Conservation (phyloP, 2,888 invertebrate species). For the Temnothorax rugatulus region DNA sequence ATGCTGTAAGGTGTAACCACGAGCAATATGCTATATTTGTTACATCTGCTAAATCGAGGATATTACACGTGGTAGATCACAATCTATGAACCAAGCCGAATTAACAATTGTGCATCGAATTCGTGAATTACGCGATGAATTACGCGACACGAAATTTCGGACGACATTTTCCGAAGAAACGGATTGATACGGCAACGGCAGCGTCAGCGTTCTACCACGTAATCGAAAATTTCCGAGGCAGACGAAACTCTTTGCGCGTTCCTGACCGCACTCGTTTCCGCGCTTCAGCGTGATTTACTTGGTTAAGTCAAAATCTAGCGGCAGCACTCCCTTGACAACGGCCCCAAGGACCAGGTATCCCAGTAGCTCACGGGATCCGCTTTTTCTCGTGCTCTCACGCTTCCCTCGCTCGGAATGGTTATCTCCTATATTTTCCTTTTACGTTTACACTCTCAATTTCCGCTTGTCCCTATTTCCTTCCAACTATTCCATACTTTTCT, state of each 20-base stretch:
- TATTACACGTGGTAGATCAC: constrained; percentile 58
- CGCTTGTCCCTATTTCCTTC: constrained; percentile 35
- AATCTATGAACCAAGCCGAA: constrained; percentile 61
- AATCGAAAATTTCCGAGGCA: constrained; percentile 53
- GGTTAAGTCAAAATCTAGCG: constrained; percentile 62
- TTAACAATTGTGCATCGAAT: constrained; percentile 9
- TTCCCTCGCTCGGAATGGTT: constrained; percentile 37
- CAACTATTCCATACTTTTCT: constrained; percentile 35
- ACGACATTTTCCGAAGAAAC: constrained; percentile 46
- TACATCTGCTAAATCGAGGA: constrained; percentile 62
- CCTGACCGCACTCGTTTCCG: constrained; percentile 53
- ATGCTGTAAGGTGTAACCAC: not conserved
- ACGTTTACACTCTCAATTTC: constrained; percentile 47
- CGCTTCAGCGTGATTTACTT: constrained; percentile 68
- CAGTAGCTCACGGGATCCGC: constrained; percentile 37
- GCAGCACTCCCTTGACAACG: constrained; percentile 59
- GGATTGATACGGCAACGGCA: constrained; percentile 61
- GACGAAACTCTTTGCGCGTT: constrained; percentile 57
- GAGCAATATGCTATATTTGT: constrained; percentile 41
- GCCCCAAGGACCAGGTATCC: constrained; percentile 63
- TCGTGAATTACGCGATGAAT: constrained; percentile 9
- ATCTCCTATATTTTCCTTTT: constrained; percentile 49
- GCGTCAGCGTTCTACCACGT: constrained; percentile 53
- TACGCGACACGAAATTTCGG: constrained; percentile 56
- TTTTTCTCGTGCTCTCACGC: constrained; percentile 45